Percentiles rank a stretch among this genome's conserved stretches.
These are phyloP conservation scores for Phyllostomus discolor DNA, from an alignment of 2,113 vertebrate genomes.

Conservation along the genomic window DNA sequence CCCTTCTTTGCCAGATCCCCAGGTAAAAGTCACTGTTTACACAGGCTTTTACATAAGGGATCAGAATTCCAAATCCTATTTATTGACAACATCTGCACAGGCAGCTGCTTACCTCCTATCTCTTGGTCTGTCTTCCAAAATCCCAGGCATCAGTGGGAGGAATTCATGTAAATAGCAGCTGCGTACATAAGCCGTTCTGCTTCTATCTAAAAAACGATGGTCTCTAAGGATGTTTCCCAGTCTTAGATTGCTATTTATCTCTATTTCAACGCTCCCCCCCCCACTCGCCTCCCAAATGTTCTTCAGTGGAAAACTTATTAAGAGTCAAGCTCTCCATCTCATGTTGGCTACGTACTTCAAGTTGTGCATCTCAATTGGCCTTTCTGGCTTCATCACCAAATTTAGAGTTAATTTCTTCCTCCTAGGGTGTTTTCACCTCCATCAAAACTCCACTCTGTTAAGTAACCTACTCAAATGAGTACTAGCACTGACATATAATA, in stretches of 20 bases:
- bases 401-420: constrained; percentile 2
- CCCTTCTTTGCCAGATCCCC: neutral
- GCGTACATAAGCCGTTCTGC: constrained; percentile 30
- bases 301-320: neutral
- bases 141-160: neutral
- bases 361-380: neutral
- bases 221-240: neutral
- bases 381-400: neutral
- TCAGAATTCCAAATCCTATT: constrained; percentile 24
- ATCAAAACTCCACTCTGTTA: neutral
- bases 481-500: neutral
- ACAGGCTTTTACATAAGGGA: neutral
- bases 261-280: neutral
- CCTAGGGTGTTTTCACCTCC: neutral
- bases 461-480: neutral
- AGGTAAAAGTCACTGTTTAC: neutral
- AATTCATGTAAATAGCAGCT: constrained; percentile 49
- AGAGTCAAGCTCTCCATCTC: neutral
- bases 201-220: constrained; percentile 33
- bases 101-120: constrained; percentile 35
- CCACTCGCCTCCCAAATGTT: neutral
- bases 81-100: constrained; percentile 50
- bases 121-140: constrained; percentile 32
- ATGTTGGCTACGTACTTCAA: neutral
- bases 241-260: constrained; percentile 27